Evolutionary conservation across 2,797 vertebrate genomes (phyloP).

Genomic region (Poeciliopsis gracilis): DNA sequence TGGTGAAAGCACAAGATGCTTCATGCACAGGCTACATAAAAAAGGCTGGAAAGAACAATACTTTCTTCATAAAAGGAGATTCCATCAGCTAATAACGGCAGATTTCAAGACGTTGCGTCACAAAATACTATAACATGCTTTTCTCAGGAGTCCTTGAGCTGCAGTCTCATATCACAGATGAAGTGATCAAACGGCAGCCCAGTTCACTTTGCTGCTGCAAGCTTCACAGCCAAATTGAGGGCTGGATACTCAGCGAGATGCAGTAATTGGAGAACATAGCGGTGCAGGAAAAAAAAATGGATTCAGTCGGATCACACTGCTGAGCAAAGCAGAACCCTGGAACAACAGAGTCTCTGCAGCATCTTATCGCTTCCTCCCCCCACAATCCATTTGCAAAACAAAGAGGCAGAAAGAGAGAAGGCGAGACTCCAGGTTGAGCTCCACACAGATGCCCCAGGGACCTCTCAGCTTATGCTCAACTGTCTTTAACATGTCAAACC

Average conservation of each 20-base stretch:
- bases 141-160: slow-evolving; percentile 37
- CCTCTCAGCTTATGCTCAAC: slow-evolving; percentile 47
- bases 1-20: slow-evolving; percentile 8
- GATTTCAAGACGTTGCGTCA: slow-evolving; percentile 72
- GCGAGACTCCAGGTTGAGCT: slow-evolving; percentile 69
- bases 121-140: slow-evolving; percentile 19
- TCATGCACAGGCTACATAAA: slow-evolving; percentile 22
- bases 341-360: slow-evolving; percentile 60
- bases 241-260: slow-evolving; percentile 57
- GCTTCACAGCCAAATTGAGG: slow-evolving; percentile 44
- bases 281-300: slow-evolving; percentile 50
- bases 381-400: slow-evolving; percentile 69
- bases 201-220: slow-evolving; percentile 25
- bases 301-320: slow-evolving; percentile 61
- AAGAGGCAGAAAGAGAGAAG: slow-evolving; percentile 66
- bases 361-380: slow-evolving; percentile 39
- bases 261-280: slow-evolving; percentile 68
- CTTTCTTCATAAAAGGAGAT: slow-evolving; percentile 16
- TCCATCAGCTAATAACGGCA: slow-evolving; percentile 34
- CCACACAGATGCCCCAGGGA: slow-evolving; percentile 58
- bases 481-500: slow-evolving; percentile 53
- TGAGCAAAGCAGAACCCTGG: slow-evolving; percentile 71
- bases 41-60: slow-evolving; percentile 36
- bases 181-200: slow-evolving; percentile 57
- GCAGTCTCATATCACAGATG: slow-evolving; percentile 42